A percentile compares a stretch with the other conserved stretches of the same genome.
Conservation (phyloP, 2,113 vertebrate genomes). For the Chionodraco myersi region DNA sequence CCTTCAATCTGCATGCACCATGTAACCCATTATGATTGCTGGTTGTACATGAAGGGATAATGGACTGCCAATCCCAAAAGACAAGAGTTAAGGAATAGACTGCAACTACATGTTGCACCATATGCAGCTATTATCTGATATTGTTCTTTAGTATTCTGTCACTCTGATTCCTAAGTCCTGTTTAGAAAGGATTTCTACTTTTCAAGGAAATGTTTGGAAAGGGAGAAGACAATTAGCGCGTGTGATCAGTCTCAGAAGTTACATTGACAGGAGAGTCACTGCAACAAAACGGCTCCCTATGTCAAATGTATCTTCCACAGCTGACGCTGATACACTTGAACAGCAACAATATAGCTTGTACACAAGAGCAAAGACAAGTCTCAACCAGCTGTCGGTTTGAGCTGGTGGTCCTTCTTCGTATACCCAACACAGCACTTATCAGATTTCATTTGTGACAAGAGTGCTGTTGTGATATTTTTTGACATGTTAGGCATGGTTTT, state of each 20-base stretch:
- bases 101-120: conserved; percentile 13
- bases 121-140: conserved; percentile 19
- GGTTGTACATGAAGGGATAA: conserved; percentile 60
- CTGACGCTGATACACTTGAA: conserved; percentile 22
- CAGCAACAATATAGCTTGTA: background rate
- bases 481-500: background rate
- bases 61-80: conserved; percentile 40
- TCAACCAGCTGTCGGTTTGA: conserved; percentile 6
- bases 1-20: conserved; percentile 43
- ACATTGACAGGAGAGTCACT: conserved; percentile 15
- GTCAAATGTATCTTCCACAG: conserved; percentile 27
- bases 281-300: conserved; percentile 29
- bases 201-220: conserved; percentile 28
- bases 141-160: conserved; percentile 10
- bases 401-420: background rate
- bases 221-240: conserved; percentile 17
- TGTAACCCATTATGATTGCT: conserved; percentile 50
- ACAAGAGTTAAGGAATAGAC: conserved; percentile 30
- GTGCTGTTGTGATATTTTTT: background rate
- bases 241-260: conserved; percentile 27
- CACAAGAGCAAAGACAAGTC: conserved; percentile 15
- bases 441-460: conserved; percentile 3
- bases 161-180: background rate
- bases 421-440: background rate
- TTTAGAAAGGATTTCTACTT: conserved; percentile 15